Evolutionary conservation across 2,888 invertebrate genomes (phyloP), one percentile per base, ranked within the genome.

Genomic region (Stenchaetothrips biformis): DNA sequence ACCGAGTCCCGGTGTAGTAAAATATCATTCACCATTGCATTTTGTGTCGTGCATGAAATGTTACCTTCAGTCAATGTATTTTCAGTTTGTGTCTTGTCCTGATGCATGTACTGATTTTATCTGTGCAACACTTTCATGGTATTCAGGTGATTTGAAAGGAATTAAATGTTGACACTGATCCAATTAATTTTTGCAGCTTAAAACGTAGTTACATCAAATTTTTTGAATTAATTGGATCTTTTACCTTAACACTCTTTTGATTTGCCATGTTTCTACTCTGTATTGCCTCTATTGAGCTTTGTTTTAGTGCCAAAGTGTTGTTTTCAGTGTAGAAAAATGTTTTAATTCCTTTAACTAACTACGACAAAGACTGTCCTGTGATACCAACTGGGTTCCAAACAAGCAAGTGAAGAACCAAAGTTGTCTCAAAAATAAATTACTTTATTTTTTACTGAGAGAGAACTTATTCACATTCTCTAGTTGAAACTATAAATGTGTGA

Each of bases 51-150:
- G 67, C 67, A 74, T 74, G 67, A 11, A 21, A 11, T 74, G 25
- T 25, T 9, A 74, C 8, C 8, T 25, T 6, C 25, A 25, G 67
- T 21, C 67, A 74, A 8, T 8, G 25, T 74, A 74, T 7, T 74
- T 9, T 21, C 25, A 25, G 11, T 25, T 7, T 25, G 21, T 25
- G 8, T 25, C 25, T 11, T 25, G 7, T 74, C 67, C 25, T 74
- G 7, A 25, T 74, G 59, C 67, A 74, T 74, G 67, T 74, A 25
- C 67, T 74, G 67, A 74, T 74, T 25, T 74, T 74, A 74, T 74
- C 25, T 74, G 25, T 74, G 67, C 25, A 25, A 2, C 25, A 25
- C 67, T 74, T 8, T 25, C 67, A 25, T 74, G 59, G 16, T 59
- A 59, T 59, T 59, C 18, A 59, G 16, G 59, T 59, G 59, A 59